These are phyloP conservation scores for Crenuchus spilurus DNA, from an alignment of 2,797 vertebrate genomes.

Conservation along the genomic window DNA sequence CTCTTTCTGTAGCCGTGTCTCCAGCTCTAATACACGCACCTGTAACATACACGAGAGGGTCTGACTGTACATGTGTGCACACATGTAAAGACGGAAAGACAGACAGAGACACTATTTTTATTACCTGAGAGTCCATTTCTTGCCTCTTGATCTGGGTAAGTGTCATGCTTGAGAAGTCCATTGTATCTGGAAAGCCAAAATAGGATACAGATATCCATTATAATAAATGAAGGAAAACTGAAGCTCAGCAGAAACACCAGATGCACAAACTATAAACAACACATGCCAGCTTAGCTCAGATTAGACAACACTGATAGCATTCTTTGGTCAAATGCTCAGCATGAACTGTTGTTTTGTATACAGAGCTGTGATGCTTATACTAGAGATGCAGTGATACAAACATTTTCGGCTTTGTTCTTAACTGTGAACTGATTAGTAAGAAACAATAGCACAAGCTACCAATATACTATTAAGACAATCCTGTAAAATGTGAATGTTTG, in stretches of 20 bases:
- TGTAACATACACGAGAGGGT: constrained; percentile 58
- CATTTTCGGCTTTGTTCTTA: too few relatives aligned
- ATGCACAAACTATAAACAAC: not conserved
- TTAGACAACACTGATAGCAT: not conserved
- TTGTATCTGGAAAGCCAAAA: constrained; percentile 79
- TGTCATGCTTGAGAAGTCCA: constrained; percentile 97
- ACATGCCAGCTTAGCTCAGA: not conserved
- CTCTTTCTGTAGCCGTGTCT: constrained; percentile 92
- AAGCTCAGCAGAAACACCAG: not conserved
- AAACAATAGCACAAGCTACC: too few relatives aligned
- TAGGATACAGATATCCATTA: not conserved
- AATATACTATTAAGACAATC: too few relatives aligned
- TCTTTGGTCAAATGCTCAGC: not conserved
- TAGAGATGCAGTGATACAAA: not conserved
- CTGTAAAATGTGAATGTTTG: too few relatives aligned
- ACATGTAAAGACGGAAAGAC: not conserved
- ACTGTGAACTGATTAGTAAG: too few relatives aligned
- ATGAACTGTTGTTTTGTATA: not conserved
- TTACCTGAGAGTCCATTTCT: constrained; percentile 97
- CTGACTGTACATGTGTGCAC: not conserved
- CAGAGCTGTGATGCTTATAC: not conserved
- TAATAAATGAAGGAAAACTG: not conserved
- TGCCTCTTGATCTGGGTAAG: constrained; percentile 97
- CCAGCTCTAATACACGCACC: constrained; percentile 95
- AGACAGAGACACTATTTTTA: constrained; percentile 5